phyloP scores from a whole-genome alignment of 1,140 invertebrate genomes.

The Tetramorium simillimum region DNA sequence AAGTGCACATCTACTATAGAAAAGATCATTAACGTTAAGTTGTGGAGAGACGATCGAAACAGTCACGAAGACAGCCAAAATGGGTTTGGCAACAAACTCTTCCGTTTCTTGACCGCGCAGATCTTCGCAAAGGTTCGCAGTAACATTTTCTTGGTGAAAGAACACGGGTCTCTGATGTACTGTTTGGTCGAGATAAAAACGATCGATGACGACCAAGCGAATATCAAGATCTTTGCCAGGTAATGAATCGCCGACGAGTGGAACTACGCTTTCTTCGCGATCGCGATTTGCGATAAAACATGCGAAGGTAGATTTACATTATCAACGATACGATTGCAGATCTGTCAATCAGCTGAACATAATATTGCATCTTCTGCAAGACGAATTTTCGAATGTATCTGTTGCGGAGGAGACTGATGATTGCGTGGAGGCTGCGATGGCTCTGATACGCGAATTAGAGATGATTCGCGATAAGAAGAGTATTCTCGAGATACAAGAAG shows the following conservation, averaged over 20 bases:
- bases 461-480: constrained; percentile 72
- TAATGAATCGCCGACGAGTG: constrained; percentile 52
- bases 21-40: constrained; percentile 58
- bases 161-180: constrained; percentile 68
- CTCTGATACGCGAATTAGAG: constrained; percentile 76
- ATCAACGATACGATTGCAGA: constrained; percentile 59
- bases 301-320: not conserved
- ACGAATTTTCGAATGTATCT: constrained; percentile 71
- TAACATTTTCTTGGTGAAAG: constrained; percentile 69
- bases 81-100: constrained; percentile 52
- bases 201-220: constrained; percentile 30
- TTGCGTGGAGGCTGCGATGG: constrained; percentile 67
- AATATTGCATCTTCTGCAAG: constrained; percentile 71
- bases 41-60: constrained; percentile 53
- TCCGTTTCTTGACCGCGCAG: constrained; percentile 69
- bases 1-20: constrained; percentile 76
- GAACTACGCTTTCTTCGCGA: not conserved
- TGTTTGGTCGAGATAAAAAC: constrained; percentile 77
- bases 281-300: not conserved
- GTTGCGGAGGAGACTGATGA: constrained; percentile 67
- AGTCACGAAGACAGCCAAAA: not conserved
- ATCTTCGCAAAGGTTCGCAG: constrained; percentile 70
- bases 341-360: constrained; percentile 74
- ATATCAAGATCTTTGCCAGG: constrained; percentile 76
- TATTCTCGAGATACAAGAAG: constrained; percentile 73